These are phyloP conservation scores for Theristus sp. DNA, from an alignment of 2,888 invertebrate species.

Conservation along the genomic window DNA sequence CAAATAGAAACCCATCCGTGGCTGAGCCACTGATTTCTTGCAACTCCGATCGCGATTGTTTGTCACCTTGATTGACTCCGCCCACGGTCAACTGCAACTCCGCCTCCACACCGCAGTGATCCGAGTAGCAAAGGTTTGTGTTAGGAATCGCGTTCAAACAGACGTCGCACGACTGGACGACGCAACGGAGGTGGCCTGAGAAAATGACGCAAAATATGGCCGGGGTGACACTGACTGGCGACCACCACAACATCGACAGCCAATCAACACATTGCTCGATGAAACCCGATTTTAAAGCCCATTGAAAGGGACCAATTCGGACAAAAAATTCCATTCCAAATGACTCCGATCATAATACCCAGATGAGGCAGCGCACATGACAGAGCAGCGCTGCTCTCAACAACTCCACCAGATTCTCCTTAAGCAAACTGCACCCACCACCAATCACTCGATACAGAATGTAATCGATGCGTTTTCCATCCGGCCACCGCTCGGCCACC, in stretches of 20 bases:
- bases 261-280: no score
- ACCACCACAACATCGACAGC: no score
- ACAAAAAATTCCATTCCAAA: no score
- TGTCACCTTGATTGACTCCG: no score
- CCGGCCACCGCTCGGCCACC: conserved; percentile 35
- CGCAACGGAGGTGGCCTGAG: neutral
- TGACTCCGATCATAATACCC: neutral
- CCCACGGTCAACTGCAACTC: no score
- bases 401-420: neutral
- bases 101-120: neutral
- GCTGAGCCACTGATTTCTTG: no score
- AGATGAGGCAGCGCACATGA: neutral
- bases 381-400: neutral
- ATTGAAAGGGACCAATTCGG: no score
- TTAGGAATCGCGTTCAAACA: neutral
- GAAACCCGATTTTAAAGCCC: no score
- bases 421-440: neutral
- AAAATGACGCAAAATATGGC: neutral
- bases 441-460: conserved; percentile 44
- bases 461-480: conserved; percentile 79
- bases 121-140: neutral
- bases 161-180: neutral
- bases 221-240: no score
- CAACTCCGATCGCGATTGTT: no score
- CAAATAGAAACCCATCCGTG: no score